Evolutionary conservation across 2,797 vertebrate genomes (phyloP).

Genomic region (Neosilurus hyrtlii): DNA sequence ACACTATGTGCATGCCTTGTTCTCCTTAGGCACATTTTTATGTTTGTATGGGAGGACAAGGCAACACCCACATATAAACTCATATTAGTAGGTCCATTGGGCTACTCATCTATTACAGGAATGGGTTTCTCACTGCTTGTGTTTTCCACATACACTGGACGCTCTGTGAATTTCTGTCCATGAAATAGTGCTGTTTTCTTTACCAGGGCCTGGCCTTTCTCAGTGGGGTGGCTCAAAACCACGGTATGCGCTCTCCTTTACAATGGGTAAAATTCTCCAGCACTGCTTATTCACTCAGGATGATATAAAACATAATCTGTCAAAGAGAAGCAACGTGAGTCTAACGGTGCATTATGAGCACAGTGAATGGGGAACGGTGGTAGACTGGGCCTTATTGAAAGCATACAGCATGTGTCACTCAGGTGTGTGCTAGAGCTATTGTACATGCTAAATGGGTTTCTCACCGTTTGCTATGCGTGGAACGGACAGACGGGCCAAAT

Average conservation of each 20-base stretch:
- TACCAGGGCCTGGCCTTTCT: constrained; percentile 44
- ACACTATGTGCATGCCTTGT: not conserved
- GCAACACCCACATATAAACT: constrained; percentile 48
- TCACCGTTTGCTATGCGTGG: constrained; percentile 51
- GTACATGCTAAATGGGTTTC: constrained; percentile 59
- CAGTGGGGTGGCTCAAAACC: constrained; percentile 48
- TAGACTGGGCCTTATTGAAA: constrained; percentile 50
- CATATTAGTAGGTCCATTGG: constrained; percentile 41
- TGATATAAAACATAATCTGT: constrained; percentile 59
- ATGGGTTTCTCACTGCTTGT: constrained; percentile 44
- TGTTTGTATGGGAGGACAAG: constrained; percentile 26
- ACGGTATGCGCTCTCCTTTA: constrained; percentile 49
- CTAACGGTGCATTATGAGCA: constrained; percentile 46
- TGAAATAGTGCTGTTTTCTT: constrained; percentile 55
- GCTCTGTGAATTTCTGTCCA: constrained; percentile 54
- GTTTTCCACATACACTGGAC: constrained; percentile 53
- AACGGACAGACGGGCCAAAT: constrained; percentile 55
- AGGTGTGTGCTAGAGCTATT: constrained; percentile 55
- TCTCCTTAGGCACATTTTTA: not conserved
- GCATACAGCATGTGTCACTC: constrained; percentile 54
- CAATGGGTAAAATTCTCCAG: constrained; percentile 55
- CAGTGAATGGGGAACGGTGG: constrained; percentile 51
- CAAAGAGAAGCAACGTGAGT: constrained; percentile 53
- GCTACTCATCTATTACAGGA: constrained; percentile 57
- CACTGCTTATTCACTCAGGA: constrained; percentile 49